These are phyloP conservation scores for Drosophila chauvacae DNA, from an alignment of 1,140 invertebrate species.

Conservation along the genomic window DNA sequence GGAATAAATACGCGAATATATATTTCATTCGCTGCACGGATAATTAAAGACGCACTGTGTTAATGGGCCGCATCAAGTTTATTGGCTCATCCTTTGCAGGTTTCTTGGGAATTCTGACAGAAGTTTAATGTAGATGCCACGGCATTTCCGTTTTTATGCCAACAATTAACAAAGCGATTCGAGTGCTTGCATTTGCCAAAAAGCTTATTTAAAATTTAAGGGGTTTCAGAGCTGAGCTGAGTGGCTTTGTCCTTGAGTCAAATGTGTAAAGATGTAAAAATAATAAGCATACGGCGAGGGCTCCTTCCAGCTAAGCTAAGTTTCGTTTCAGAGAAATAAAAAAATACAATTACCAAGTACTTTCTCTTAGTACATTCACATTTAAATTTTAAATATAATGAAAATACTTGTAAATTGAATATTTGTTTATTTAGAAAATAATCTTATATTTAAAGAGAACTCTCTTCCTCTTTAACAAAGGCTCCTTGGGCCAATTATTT, in stretches of 20 bases:
- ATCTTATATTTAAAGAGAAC: neutral
- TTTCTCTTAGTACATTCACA: too few species aligned
- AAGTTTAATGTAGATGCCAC: constrained; percentile 15
- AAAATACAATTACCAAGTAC: too few species aligned
- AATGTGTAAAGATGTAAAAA: constrained; percentile 8
- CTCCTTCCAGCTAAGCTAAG: neutral
- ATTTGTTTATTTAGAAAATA: neutral
- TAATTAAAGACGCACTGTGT: constrained; percentile 38
- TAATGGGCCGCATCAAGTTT: constrained; percentile 48
- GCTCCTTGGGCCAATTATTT: too few species aligned
- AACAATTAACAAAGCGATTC: constrained; percentile 27
- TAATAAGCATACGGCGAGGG: neutral
- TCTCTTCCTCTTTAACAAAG: too few species aligned
- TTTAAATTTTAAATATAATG: neutral
- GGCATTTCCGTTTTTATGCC: constrained; percentile 23
- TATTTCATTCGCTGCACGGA: constrained; percentile 13
- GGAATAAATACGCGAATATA: constrained; percentile 9
- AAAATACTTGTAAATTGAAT: neutral
- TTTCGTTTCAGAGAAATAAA: neutral
- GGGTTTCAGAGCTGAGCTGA: neutral
- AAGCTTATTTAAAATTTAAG: constrained; percentile 35
- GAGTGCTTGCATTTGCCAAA: constrained; percentile 12
- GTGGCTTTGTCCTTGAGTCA: neutral
- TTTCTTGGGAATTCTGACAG: neutral
- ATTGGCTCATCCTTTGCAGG: constrained; percentile 13